phyloP scores from a whole-genome alignment of 2,888 invertebrate species.

The Synanthedon andrenaeformis region DNA sequence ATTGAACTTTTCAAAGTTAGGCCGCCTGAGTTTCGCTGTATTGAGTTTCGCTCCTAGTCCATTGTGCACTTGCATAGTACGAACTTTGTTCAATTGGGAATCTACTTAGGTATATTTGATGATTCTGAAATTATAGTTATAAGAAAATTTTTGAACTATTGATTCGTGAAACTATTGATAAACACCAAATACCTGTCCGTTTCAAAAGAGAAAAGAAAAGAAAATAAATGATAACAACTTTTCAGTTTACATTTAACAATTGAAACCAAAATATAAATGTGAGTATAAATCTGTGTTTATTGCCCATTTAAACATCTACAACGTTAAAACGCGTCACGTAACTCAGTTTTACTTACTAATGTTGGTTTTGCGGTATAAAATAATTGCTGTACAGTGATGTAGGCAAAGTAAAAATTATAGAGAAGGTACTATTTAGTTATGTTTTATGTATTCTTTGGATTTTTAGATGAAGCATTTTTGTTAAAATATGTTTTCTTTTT shows the following conservation, averaged over 20 bases:
- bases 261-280: slow-evolving; percentile 24
- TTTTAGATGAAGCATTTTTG: too few species aligned
- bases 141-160: too few species aligned
- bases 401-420: slow-evolving; percentile 2
- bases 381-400: slow-evolving; percentile 13
- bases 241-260: slow-evolving; percentile 11
- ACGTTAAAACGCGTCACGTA: slow-evolving; percentile 33
- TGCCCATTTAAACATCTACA: slow-evolving; percentile 45
- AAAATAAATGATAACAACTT: neutral
- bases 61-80: too few species aligned
- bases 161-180: too few species aligned
- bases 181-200: neutral
- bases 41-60: too few species aligned
- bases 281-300: slow-evolving; percentile 45
- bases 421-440: neutral
- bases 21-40: too few species aligned
- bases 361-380: slow-evolving; percentile 17
- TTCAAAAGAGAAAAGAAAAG: neutral
- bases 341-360: slow-evolving; percentile 21
- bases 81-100: too few species aligned
- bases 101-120: too few species aligned
- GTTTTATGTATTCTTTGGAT: too few species aligned
- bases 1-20: too few species aligned
- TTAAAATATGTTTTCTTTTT: too few species aligned
- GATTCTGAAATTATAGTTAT: too few species aligned